These are phyloP conservation scores for Itoplectis maculator DNA, from an alignment of 2,888 invertebrate species.

Conservation along the genomic window DNA sequence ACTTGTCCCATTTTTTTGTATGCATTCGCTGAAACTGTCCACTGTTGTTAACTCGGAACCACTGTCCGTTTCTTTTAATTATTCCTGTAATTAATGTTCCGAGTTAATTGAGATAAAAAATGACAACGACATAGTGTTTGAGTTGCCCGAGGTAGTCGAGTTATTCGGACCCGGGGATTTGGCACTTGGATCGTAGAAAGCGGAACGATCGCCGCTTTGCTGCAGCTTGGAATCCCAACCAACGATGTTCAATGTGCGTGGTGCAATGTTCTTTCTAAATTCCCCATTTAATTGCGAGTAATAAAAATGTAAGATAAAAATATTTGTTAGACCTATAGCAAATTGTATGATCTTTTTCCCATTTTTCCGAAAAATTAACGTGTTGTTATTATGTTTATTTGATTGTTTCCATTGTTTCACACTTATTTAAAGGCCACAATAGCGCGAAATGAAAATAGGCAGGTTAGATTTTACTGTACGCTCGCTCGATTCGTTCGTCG, in stretches of 20 bases:
- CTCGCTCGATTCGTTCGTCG: background rate
- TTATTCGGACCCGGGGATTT: background rate
- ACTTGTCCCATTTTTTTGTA: background rate
- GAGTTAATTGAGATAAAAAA: background rate
- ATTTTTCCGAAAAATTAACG: no score
- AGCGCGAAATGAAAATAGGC: background rate
- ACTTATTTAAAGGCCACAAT: background rate
- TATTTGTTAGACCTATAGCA: no score
- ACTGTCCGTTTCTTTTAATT: background rate
- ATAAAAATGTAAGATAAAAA: no score
- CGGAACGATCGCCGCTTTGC: constrained; percentile 3
- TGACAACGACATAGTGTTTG: background rate
- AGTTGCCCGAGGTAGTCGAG: background rate
- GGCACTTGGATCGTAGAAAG: constrained; percentile 24
- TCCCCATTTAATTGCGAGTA: no score
- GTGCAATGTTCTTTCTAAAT: no score
- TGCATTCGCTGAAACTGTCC: background rate
- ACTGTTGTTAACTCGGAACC: background rate
- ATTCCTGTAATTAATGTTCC: background rate
- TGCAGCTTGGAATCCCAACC: constrained; percentile 2
- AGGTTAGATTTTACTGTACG: background rate
- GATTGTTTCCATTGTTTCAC: no score
- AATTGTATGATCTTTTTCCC: no score
- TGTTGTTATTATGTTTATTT: no score
- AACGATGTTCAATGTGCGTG: background rate